Evolutionary conservation across 2,797 vertebrate genomes (phyloP).

Genomic region (Pangasius djambal): DNA sequence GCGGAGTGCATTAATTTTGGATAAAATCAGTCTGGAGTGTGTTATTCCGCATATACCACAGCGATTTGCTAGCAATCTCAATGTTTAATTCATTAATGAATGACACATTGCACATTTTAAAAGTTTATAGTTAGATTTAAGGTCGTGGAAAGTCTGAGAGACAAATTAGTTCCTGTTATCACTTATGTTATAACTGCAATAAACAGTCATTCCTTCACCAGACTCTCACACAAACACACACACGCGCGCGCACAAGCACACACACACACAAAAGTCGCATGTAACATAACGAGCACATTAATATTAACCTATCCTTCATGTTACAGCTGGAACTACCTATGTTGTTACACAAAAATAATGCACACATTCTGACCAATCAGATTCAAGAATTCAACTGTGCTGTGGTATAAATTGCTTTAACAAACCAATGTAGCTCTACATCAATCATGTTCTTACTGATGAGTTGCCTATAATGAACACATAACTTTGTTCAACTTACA

Average conservation of each 20-base stretch:
- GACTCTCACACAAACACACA: too few relatives aligned
- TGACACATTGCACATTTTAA: neutral
- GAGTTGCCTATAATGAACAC: neutral
- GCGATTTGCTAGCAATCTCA: neutral
- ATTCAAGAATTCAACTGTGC: neutral
- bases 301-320: neutral
- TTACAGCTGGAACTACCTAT: neutral
- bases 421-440: neutral
- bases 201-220: neutral
- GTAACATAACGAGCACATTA: too few relatives aligned
- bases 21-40: neutral
- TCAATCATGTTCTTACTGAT: neutral
- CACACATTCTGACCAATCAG: neutral
- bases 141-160: neutral
- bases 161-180: neutral
- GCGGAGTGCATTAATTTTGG: neutral
- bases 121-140: neutral
- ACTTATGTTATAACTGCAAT: neutral
- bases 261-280: too few relatives aligned
- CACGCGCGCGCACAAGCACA: too few relatives aligned
- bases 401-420: neutral
- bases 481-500: neutral
- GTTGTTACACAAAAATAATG: neutral
- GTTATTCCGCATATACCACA: neutral
- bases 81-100: neutral